phyloP scores from a whole-genome alignment of 2,797 vertebrate species.

The Sebastes trivittatus region DNA sequence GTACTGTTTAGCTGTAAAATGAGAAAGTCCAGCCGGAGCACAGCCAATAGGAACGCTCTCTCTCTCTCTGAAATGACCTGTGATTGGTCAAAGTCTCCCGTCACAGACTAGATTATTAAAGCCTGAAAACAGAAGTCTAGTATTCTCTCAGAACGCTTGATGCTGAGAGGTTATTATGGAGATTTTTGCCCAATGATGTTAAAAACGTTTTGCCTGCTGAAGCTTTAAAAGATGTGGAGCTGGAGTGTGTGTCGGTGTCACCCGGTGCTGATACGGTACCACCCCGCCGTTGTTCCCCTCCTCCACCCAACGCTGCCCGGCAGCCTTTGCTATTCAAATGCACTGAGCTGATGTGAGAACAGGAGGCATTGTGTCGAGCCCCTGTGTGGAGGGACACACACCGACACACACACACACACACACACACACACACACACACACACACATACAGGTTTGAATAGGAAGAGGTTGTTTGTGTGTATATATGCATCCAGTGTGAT shows the following conservation, averaged over 20 bases:
- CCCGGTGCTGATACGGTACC: conserved; percentile 9
- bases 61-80: too few species aligned
- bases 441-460: neutral
- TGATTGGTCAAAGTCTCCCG: too few species aligned
- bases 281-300: conserved; percentile 6
- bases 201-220: too few species aligned
- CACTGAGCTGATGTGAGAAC: conserved; percentile 34
- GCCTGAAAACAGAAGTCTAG: too few species aligned
- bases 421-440: neutral
- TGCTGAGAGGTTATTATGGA: too few species aligned
- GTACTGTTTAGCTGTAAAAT: too few species aligned
- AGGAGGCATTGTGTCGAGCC: conserved; percentile 27
- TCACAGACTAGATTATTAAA: too few species aligned
- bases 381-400: neutral
- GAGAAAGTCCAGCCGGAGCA: too few species aligned
- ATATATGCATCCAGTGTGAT: neutral
- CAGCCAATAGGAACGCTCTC: too few species aligned
- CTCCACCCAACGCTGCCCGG: conserved; percentile 7
- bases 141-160: too few species aligned
- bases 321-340: conserved; percentile 44
- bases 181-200: too few species aligned
- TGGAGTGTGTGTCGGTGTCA: conserved; percentile 16
- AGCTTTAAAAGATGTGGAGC: too few species aligned
- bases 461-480: neutral
- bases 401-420: neutral